phyloP scores from a whole-genome alignment of 2,888 invertebrate species.

The Aethes cnicana region DNA sequence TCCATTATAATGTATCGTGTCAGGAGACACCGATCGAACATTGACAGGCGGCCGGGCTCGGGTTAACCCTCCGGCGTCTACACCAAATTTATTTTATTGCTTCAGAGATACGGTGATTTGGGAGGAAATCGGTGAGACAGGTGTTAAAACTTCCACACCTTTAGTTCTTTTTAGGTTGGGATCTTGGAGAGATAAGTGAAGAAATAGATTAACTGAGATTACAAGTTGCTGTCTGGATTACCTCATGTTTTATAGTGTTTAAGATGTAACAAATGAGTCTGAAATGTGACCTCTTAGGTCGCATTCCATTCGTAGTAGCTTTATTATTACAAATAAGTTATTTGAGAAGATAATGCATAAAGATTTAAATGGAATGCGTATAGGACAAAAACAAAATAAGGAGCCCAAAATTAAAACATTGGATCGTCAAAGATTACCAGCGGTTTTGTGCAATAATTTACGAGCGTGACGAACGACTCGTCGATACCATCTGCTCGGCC shows the following conservation, averaged over 20 bases:
- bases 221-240: constrained; percentile 63
- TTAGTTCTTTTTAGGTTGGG: constrained; percentile 66
- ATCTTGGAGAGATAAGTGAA: constrained; percentile 66
- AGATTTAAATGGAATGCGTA: constrained; percentile 65
- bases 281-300: constrained; percentile 40
- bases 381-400: constrained; percentile 62
- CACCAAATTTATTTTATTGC: constrained; percentile 81
- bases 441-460: constrained; percentile 80
- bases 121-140: constrained; percentile 78
- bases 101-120: constrained; percentile 78
- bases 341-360: constrained; percentile 59
- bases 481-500: constrained; percentile 78
- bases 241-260: constrained; percentile 69
- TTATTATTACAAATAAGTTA: constrained; percentile 57
- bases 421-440: constrained; percentile 73
- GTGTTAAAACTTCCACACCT: constrained; percentile 81
- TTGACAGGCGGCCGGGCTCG: constrained; percentile 67
- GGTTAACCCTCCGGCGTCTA: constrained; percentile 78
- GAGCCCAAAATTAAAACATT: constrained; percentile 79
- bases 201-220: constrained; percentile 71
- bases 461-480: constrained; percentile 79
- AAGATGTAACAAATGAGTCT: constrained; percentile 56
- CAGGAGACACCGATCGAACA: constrained; percentile 81
- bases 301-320: constrained; percentile 36
- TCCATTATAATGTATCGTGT: constrained; percentile 81